Evolutionary conservation across 2,113 vertebrate genomes (phyloP), one percentile per base, ranked within the genome.

Genomic region (Tachuris rubrigastra): DNA sequence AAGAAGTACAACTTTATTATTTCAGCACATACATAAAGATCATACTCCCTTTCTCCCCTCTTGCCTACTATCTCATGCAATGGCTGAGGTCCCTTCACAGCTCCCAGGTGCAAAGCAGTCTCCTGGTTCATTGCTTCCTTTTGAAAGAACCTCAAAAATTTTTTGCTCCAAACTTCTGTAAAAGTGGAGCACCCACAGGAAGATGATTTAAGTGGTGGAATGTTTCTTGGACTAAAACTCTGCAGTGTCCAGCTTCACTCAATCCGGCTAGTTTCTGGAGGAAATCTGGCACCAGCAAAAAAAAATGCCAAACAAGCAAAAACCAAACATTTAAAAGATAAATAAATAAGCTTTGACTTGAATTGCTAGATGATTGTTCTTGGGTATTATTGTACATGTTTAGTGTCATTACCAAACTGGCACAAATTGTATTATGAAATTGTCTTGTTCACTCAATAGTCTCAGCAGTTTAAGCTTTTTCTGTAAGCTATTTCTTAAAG

Each of bases 401-500:
- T 71, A 85, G 46, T 85, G 37, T 90, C 83, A 90, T 94, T 96
- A 88, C 41, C 52, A 84, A 92, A 93, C 21, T 69, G 42, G 42
- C 56, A 78, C 5, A 95, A 94, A 95, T 60, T 92, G 13, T 77
- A 72, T 86, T 88, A 94, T 56, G 22, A 90, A 92, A 93, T 93
- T 50, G 53, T 91, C 65, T 73, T 95, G 24, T 93, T 97, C 84
- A 68, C 16, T 66, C 79, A 47, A 79, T 49, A 89, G 46, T 82
- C 72, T 96, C 78, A 86, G 94, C 71, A 90, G 66, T 31, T 91
- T 41, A 88, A 71, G 33, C 35, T 49, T 85, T 46, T 95, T 96
- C 78, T 33, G 72, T 52, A 87, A 85, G 56, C 73, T 84, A 56
- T 95, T 96, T 93, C 53, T 85, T 87, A 66, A 91, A 94, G 24